Conservation (phyloP, 2,797 vertebrate species). For the Tympanoctomys barrerae region DNA sequence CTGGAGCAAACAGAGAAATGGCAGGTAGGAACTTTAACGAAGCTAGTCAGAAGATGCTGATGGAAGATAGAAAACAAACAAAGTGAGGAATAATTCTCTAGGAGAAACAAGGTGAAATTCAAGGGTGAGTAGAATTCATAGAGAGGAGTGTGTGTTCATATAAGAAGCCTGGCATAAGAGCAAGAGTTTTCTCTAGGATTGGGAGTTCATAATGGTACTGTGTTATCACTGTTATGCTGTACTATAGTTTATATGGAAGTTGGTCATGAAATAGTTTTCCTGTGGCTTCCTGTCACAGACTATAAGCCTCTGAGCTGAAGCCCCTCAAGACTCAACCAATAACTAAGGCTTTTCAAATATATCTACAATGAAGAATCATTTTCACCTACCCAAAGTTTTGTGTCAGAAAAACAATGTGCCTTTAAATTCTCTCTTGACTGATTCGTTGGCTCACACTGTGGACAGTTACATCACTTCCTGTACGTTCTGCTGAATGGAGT, state of each 20-base stretch:
- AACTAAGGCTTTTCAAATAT: neutral
- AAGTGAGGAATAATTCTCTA: neutral
- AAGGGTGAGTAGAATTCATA: neutral
- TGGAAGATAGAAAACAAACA: neutral
- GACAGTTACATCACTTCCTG: neutral
- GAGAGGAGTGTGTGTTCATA: neutral
- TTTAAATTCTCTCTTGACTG: neutral
- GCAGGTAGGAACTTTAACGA: neutral
- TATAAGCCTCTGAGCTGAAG: neutral
- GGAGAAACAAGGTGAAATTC: neutral
- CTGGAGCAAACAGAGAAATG: neutral
- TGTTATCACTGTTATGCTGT: neutral
- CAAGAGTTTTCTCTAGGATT: neutral
- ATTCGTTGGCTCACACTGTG: neutral
- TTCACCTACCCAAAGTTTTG: neutral
- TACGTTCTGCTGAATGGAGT: neutral
- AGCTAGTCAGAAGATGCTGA: neutral
- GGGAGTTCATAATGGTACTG: neutral
- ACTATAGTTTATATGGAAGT: neutral
- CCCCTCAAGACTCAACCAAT: neutral
- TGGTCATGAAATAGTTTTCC: constrained; percentile 39
- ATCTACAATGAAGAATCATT: neutral
- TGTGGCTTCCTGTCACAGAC: neutral
- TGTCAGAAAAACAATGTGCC: neutral
- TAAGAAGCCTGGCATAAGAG: neutral